Conservation (phyloP, 1,140 invertebrate species). For the Drosophila sp. region DNA sequence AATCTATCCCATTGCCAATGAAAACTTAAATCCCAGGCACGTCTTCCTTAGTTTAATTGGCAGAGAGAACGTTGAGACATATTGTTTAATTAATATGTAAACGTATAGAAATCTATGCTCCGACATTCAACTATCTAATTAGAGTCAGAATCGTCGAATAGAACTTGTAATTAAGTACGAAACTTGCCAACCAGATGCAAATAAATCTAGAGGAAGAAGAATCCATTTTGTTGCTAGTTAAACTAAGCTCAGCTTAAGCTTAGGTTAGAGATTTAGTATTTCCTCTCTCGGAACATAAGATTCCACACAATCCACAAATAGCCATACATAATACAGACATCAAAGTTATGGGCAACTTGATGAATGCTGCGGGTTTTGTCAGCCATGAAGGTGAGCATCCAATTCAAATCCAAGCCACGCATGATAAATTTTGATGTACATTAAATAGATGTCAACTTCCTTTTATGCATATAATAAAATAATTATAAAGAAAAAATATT, state of each 20-base stretch:
- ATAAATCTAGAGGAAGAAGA: not conserved
- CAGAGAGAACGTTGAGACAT: conserved; percentile 31
- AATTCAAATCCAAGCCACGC: conserved; percentile 65
- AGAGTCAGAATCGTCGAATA: conserved; percentile 14
- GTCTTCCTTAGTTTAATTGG: conserved; percentile 14
- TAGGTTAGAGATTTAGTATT: conserved; percentile 12
- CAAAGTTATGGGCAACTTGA: conserved; percentile 39
- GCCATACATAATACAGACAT: conserved; percentile 64
- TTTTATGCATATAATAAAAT: conserved; percentile 61
- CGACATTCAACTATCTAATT: conserved; percentile 41
- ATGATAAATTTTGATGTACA: conserved; percentile 69
- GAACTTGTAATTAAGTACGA: conserved; percentile 36
- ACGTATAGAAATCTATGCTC: conserved; percentile 10
- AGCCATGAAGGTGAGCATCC: conserved; percentile 69
- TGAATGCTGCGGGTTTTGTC: conserved; percentile 53
- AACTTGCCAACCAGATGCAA: conserved; percentile 12
- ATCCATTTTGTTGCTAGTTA: not conserved
- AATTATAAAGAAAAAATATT: conserved; percentile 80
- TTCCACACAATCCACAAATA: not conserved
- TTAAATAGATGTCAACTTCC: conserved; percentile 74
- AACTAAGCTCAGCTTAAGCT: conserved; percentile 28
- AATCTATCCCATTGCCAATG: no score
- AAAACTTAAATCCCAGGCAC: conserved; percentile 15
- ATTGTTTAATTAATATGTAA: conserved; percentile 29
- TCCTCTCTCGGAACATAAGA: conserved; percentile 15